Evolutionary conservation across 2,797 vertebrate genomes (phyloP), one percentile per base, ranked within the genome.

Genomic region (Anabas testudineus): DNA sequence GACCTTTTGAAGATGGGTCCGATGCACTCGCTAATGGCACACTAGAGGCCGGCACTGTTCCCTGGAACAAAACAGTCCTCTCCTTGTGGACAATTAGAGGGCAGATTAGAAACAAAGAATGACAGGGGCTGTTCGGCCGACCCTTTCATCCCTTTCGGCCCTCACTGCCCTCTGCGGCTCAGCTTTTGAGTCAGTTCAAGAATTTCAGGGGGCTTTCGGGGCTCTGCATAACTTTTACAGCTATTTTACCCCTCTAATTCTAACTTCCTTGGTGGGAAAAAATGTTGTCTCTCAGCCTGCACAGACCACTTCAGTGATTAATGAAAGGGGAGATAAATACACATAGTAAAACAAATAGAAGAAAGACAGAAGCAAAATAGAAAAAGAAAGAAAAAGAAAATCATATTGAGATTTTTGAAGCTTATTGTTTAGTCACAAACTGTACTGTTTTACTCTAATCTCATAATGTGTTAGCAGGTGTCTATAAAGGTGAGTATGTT

Each of bases 21-120:
- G 83, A 90, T 92, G 90, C 86, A 83, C 86, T 90, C 87, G 80
- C 92, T 94, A 94, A 94, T 93, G 90, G 93, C 92, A 94, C n/a
- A 91, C 88, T 74, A 90, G 90, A 91, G 91, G 90, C 87, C 71
- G 87, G 69, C 87, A 84, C 90, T 91, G 85, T 91, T 88, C 78
- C 62, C 86, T 70, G 83, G 86, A 90, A 94, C 92, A 93, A 92
- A 92, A 93, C 91, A 89, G 81, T 82, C 75, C 85, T 90, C 88
- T 91, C 89, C 90, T 91, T 90, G 90, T 83, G 90, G 86, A 94
- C 91, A 94, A 94, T 94, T 94, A 94, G 91, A 93, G 89, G 85
- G 82, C 88, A 86, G 91, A 93, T 91, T 92, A 89, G 91, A 91
- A 93, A 93, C 89, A 85, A 80, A 73, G 88, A 89, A 89, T 92